These are phyloP conservation scores for Sitophilus oryzae DNA, from an alignment of 1,140 invertebrate species.

Conservation along the genomic window DNA sequence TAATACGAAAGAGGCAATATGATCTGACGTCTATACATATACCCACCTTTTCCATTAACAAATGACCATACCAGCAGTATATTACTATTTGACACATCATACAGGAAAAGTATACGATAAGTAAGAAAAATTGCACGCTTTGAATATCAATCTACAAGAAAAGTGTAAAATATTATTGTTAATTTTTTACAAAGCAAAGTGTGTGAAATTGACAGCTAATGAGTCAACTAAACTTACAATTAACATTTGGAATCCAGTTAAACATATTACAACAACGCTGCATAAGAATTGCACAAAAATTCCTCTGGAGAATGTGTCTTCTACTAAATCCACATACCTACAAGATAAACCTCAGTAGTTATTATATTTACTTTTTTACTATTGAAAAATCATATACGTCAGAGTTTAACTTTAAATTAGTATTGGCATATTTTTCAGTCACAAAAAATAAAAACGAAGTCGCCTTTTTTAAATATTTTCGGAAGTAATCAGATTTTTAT, in stretches of 20 bases:
- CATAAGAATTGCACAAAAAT: constrained; percentile 34
- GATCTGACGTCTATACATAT: no score
- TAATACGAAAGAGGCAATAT: no score
- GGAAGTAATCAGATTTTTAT: no score
- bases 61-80: constrained; percentile 34
- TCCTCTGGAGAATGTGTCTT: constrained; percentile 28
- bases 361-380: no score
- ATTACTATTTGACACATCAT: constrained; percentile 30
- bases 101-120: constrained; percentile 27
- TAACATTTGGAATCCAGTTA: constrained; percentile 33
- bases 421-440: no score
- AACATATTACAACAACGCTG: constrained; percentile 30
- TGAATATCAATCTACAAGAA: constrained; percentile 21
- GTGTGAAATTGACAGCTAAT: background rate
- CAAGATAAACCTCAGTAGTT: no score
- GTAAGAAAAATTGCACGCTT: constrained; percentile 21
- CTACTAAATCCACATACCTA: constrained; percentile 26
- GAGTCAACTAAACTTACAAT: constrained; percentile 21
- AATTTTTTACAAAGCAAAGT: background rate
- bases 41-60: constrained; percentile 24
- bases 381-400: background rate
- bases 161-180: background rate
- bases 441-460: no score
- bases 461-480: no score
- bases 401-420: no score